Conservation (phyloP, 2,888 invertebrate genomes). For the Xanthia icteritia region DNA sequence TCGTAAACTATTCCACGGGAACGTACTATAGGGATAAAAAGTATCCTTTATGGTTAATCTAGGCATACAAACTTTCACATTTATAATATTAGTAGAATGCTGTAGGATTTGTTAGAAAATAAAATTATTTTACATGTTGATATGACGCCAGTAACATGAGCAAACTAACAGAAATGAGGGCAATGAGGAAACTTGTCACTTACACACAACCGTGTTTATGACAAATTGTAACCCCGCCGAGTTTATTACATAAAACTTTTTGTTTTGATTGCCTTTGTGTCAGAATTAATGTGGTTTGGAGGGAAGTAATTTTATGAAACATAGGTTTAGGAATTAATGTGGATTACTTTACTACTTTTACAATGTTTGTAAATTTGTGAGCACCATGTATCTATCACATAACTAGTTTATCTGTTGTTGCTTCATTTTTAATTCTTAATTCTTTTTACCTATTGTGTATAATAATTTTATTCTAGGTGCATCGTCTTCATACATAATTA, state of each 20-base stretch:
- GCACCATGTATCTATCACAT: too few relatives aligned
- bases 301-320: background rate
- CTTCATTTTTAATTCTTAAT: too few relatives aligned
- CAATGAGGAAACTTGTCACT: constrained; percentile 44
- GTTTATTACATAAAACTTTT: constrained; percentile 22
- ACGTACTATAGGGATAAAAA: too few relatives aligned
- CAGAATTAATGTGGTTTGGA: constrained; percentile 5
- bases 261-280: constrained; percentile 28
- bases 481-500: too few relatives aligned
- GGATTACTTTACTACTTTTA: too few relatives aligned
- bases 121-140: background rate
- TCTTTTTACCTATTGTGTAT: too few relatives aligned
- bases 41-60: too few relatives aligned
- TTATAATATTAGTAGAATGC: background rate
- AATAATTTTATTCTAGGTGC: too few relatives aligned
- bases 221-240: constrained; percentile 34
- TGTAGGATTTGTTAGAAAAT: background rate
- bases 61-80: background rate
- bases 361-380: too few relatives aligned
- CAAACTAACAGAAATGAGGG: constrained; percentile 29
- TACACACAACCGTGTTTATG: constrained; percentile 25
- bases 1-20: too few relatives aligned
- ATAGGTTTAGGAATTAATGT: background rate
- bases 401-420: too few relatives aligned
- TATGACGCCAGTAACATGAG: background rate